phyloP scores from a whole-genome alignment of 2,797 vertebrate species.

The Molossus molossus region DNA sequence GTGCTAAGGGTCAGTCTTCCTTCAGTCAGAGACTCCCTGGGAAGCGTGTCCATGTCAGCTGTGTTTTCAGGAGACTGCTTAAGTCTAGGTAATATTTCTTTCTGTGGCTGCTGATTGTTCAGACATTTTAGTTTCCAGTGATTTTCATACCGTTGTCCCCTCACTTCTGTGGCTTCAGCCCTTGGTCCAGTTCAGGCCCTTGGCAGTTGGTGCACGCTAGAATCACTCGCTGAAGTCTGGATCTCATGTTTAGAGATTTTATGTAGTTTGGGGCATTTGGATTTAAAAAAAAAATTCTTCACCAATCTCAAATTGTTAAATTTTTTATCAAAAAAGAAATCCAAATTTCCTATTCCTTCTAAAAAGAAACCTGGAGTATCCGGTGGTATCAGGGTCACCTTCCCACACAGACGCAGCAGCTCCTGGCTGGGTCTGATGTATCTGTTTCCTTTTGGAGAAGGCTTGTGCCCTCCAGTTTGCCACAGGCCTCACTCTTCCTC shows the following conservation, averaged over 20 bases:
- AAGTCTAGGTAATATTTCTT: neutral
- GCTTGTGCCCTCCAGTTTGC: neutral
- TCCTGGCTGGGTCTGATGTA: neutral
- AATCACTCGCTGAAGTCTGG: neutral
- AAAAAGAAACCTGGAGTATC: neutral
- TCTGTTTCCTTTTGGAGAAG: conserved; percentile 20
- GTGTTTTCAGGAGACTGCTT: neutral
- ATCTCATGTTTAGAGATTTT: neutral
- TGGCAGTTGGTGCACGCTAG: neutral
- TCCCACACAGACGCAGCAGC: neutral
- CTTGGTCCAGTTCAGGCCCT: neutral
- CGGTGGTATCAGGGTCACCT: neutral
- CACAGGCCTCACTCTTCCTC: neutral
- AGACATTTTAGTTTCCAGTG: conserved; percentile 26
- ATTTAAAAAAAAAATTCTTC: neutral
- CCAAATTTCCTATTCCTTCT: neutral
- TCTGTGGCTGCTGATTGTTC: neutral
- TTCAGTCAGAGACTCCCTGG: neutral
- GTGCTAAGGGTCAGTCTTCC: neutral
- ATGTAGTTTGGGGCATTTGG: neutral
- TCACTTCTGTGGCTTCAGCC: neutral
- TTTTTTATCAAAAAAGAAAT: neutral
- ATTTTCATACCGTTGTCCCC: neutral
- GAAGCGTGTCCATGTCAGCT: neutral
- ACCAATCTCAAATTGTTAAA: neutral